These are phyloP conservation scores for Lagopus leucura DNA, from an alignment of 2,113 vertebrate species.

Conservation along the genomic window DNA sequence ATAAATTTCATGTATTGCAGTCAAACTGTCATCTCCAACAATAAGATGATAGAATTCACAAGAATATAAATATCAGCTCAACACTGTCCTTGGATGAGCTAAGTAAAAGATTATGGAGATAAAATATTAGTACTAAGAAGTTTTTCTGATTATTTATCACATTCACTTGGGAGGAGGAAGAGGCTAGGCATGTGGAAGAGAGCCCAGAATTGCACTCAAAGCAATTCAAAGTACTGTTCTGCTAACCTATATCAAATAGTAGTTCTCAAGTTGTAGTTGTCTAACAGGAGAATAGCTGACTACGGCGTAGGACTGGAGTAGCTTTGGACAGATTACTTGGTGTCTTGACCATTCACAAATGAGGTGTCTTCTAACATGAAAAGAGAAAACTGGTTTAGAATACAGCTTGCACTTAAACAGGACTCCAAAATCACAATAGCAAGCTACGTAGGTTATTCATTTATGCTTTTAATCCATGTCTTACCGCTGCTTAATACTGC, in stretches of 20 bases:
- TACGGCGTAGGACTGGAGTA: neutral
- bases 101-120: neutral
- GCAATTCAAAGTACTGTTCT: neutral
- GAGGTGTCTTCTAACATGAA: neutral
- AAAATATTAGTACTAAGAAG: neutral
- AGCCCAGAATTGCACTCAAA: neutral
- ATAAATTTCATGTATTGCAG: slow-evolving; percentile 37
- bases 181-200: neutral
- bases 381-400: neutral
- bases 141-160: neutral
- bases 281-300: neutral
- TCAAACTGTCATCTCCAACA: slow-evolving; percentile 31
- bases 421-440: neutral
- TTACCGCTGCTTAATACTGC: neutral
- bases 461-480: neutral
- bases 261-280: neutral
- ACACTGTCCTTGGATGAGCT: neutral
- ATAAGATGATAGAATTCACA: slow-evolving; percentile 27
- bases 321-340: neutral
- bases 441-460: neutral
- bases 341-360: neutral
- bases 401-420: neutral
- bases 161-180: neutral
- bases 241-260: neutral
- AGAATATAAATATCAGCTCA: slow-evolving; percentile 34